Percentiles rank a stretch among this genome's conserved stretches.
These are phyloP conservation scores for Mesorhabditis spiculigera DNA, from an alignment of 2,888 invertebrate species.

Conservation along the genomic window DNA sequence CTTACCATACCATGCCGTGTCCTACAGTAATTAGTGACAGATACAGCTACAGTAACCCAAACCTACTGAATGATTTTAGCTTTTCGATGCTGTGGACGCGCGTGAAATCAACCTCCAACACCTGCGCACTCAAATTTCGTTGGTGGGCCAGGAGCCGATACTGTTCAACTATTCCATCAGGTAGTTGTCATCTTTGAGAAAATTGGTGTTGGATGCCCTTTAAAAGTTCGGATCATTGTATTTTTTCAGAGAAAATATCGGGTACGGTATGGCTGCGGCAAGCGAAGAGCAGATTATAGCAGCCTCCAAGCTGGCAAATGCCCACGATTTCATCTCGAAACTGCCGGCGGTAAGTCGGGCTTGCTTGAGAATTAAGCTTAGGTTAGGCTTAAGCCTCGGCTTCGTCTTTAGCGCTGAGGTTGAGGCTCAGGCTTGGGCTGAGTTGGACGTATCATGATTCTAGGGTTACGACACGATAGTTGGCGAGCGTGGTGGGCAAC, in stretches of 20 bases:
- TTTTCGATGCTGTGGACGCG: slow-evolving; percentile 53
- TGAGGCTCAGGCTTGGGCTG: not conserved
- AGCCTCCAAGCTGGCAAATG: slow-evolving; percentile 58
- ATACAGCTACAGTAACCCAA: not conserved
- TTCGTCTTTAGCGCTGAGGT: not conserved
- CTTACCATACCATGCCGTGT: not conserved
- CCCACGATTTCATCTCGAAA: slow-evolving; percentile 59
- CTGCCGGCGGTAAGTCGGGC: slow-evolving; percentile 47
- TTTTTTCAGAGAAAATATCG: slow-evolving; percentile 53
- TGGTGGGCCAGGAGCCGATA: slow-evolving; percentile 61
- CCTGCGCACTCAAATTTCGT: slow-evolving; percentile 36
- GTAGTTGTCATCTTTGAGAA: not conserved
- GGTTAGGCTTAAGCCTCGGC: not conserved
- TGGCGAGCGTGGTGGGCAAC: slow-evolving; percentile 58
- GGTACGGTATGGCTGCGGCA: slow-evolving; percentile 55
- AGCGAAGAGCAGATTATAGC: slow-evolving; percentile 33
- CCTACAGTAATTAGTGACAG: not conserved
- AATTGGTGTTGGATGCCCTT: no score
- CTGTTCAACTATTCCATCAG: slow-evolving; percentile 59
- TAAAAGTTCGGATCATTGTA: no score
- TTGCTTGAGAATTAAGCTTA: not conserved
- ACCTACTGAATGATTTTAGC: not conserved
- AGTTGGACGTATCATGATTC: slow-evolving; percentile 10
- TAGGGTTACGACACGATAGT: slow-evolving; percentile 54
- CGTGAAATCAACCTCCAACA: slow-evolving; percentile 26